These are phyloP conservation scores for Prenolepis imparis DNA, from an alignment of 2,888 invertebrate genomes.

Conservation along the genomic window DNA sequence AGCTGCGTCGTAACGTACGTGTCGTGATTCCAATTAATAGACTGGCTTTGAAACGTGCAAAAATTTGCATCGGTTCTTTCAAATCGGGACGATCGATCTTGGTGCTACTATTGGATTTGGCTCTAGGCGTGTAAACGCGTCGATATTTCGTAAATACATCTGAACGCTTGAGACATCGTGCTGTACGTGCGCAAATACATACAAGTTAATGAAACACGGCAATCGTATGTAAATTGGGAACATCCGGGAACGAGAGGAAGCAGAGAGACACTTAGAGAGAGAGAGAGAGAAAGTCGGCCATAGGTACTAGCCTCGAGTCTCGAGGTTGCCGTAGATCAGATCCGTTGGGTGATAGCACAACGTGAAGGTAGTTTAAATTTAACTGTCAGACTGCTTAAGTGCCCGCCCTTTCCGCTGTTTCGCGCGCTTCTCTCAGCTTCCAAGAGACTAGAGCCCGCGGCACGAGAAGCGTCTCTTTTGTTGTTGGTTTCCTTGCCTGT, in stretches of 20 bases:
- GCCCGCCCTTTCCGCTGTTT: conserved; percentile 66
- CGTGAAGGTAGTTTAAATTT: conserved; percentile 80
- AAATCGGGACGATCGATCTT: background rate
- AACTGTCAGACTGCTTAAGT: conserved; percentile 81
- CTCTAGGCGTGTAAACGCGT: conserved; percentile 25
- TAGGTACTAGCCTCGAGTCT: conserved; percentile 43
- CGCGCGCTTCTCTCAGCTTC: conserved; percentile 33
- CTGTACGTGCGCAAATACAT: conserved; percentile 58
- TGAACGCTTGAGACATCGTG: conserved; percentile 19
- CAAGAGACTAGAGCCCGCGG: conserved; percentile 28
- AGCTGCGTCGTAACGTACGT: background rate
- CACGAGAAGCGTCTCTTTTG: conserved; percentile 36
- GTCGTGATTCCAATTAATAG: conserved; percentile 28
- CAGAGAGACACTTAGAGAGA: background rate
- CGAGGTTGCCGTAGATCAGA: conserved; percentile 76
- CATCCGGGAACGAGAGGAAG: conserved; percentile 39
- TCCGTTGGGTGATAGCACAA: conserved; percentile 67
- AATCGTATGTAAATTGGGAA: conserved; percentile 77
- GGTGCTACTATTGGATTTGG: background rate
- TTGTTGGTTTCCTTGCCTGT: conserved; percentile 43
- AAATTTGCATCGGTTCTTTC: conserved; percentile 23
- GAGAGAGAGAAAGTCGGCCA: conserved; percentile 17
- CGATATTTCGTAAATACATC: conserved; percentile 28
- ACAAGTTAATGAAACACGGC: conserved; percentile 75
- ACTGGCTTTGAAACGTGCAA: conserved; percentile 13